Base-by-base conservation (phyloP, 2,797 vertebrate species). In the Spinibarbus caldwelli region DNA sequence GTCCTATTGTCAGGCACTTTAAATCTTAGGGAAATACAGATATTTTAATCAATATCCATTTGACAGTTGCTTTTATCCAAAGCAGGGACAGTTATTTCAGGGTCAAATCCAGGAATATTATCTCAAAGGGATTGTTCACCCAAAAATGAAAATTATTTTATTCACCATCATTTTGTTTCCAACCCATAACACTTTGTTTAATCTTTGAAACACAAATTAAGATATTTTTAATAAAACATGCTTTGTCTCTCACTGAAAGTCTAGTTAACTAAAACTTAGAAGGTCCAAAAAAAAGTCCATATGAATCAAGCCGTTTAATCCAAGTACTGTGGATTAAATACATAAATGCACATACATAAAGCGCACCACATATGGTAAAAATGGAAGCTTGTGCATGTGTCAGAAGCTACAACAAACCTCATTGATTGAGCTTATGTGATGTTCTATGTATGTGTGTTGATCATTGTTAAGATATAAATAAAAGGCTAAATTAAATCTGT, bases 1-100 rank as follows among this genome's bases (percentile, higher is more conserved):
- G n/a, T 14, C 8, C 41, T 54, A 66, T 29, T 31, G 29, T 57
- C 52, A 86, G 76, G 68, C 81, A 80, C 86, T 83, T 83, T 14
- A 68, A 54, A 45, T 47, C 41, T n/a, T 5, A 41, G 36, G n/a
- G n/a, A 78, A 64, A 78, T n/a, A 21, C 19, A 21, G 5, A 36
- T 5, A 43, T 31, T 31, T 71, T n/a, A 75, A 29, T 12, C 5
- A 2, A 62, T n/a, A 83, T 19, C 29, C 9, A 75, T 49, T 52
- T 38, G 29, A 43, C 31, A 59, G n/a, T n/a, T n/a, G 26, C 73
- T 36, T 73, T 47, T 11, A 71, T 23, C 29, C 14, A 62, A 47
- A 45, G 36, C 26, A 78, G n/a, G 78, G n/a, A 47, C 47, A n/a
- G 21, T n/a, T 21, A 6, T 38, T 54, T 54, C 31, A 36, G 17